Evolutionary conservation across 2,113 vertebrate genomes (phyloP).

Genomic region (Machaerirhynchus nigripectus): DNA sequence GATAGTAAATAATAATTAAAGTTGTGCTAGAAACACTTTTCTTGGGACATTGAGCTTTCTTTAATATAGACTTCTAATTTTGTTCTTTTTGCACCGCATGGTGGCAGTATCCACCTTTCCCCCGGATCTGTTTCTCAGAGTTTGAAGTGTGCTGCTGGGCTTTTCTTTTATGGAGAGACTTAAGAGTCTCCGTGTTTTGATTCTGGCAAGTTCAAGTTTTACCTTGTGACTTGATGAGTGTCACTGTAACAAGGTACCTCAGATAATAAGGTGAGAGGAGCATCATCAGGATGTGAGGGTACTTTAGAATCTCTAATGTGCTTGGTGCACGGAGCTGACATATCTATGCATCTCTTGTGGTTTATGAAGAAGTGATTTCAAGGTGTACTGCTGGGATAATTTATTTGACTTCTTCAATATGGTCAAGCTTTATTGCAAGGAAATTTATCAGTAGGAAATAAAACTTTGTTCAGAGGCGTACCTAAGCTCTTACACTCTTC

Average conservation of each 20-base stretch:
- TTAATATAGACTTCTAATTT: background rate
- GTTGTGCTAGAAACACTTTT: background rate
- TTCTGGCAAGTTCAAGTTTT: background rate
- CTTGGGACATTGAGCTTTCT: background rate
- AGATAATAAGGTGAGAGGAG: background rate
- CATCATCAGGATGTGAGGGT: background rate
- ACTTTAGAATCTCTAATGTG: background rate
- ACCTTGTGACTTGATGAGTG: background rate
- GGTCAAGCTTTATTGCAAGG: background rate
- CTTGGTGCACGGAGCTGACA: background rate
- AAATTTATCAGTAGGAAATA: background rate
- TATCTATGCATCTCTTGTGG: background rate
- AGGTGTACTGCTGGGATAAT: background rate
- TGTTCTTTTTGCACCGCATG: background rate
- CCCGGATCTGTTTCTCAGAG: background rate
- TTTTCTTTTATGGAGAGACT: background rate
- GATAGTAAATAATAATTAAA: background rate
- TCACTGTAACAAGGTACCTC: background rate
- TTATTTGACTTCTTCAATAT: background rate
- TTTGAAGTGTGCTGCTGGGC: background rate
- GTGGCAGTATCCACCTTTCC: slow-evolving; percentile 34
- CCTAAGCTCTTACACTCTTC: background rate
- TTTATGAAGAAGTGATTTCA: background rate
- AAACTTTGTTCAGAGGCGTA: background rate
- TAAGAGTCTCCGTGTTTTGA: background rate